Evolutionary conservation across 2,888 invertebrate species (phyloP).

Genomic region (Pyrochroa serraticornis): DNA sequence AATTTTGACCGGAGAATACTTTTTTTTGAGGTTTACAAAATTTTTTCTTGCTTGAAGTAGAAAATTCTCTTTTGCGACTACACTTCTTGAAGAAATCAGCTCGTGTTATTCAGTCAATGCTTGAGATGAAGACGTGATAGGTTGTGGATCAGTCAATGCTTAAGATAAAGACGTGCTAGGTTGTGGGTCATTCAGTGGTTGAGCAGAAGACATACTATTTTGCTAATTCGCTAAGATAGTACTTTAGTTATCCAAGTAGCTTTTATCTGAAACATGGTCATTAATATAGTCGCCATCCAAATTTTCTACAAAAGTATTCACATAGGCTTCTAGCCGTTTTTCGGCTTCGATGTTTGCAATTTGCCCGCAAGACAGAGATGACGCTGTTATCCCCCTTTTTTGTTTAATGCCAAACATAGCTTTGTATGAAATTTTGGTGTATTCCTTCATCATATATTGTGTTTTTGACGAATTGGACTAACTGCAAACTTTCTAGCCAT

Average conservation of each 20-base stretch:
- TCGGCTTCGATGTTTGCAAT: conserved; percentile 40
- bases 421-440: too few species aligned
- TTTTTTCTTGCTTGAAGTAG: conserved; percentile 21
- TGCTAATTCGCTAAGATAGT: too few species aligned
- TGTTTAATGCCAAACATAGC: too few species aligned
- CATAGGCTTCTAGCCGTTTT: conserved; percentile 35
- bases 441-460: too few species aligned
- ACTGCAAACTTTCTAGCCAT: conserved; percentile 43
- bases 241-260: conserved; percentile 13
- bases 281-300: conserved; percentile 32
- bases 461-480: conserved; percentile 43
- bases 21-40: conserved; percentile 19
- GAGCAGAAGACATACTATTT: too few species aligned
- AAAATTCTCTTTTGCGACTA: conserved; percentile 30
- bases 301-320: conserved; percentile 37
- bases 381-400: conserved; percentile 37
- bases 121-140: conserved; percentile 32
- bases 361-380: conserved; percentile 35
- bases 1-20: conserved; percentile 34
- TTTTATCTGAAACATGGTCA: conserved; percentile 28
- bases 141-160: conserved; percentile 24
- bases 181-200: not conserved
- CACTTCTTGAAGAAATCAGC: conserved; percentile 31
- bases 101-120: conserved; percentile 30
- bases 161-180: conserved; percentile 29